Conservation (phyloP, 2,113 vertebrate species). For the Salvelinus sp. region DNA sequence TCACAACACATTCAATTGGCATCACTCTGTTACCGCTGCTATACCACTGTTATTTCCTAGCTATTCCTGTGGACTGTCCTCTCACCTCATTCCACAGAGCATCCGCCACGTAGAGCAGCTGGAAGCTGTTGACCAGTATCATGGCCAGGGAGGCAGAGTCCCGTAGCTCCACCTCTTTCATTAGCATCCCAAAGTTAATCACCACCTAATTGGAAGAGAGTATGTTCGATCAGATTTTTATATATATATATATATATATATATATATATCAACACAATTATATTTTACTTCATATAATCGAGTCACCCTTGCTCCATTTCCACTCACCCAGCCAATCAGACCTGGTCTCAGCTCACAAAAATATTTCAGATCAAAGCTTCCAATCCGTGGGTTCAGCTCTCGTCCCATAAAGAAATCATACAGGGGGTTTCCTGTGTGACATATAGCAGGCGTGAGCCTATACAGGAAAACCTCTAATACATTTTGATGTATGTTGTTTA, state of each 20-base stretch:
- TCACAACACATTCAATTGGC: neutral
- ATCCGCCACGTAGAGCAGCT: conserved; percentile 84
- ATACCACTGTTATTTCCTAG: neutral
- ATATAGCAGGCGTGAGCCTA: conserved; percentile 9
- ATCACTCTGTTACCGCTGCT: neutral
- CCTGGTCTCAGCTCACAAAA: conserved; percentile 90
- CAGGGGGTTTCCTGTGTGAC: conserved; percentile 76
- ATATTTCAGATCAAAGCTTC: conserved; percentile 86
- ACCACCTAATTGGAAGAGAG: conserved; percentile 71
- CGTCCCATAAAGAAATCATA: conserved; percentile 92
- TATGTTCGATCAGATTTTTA: neutral
- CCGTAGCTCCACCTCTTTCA: conserved; percentile 81
- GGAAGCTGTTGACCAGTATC: conserved; percentile 85
- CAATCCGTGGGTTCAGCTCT: conserved; percentile 86
- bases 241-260: neutral
- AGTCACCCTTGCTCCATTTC: neutral
- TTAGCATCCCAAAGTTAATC: conserved; percentile 83
- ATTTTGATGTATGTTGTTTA: too few species aligned
- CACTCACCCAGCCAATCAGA: conserved; percentile 89
- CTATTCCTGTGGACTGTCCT: neutral
- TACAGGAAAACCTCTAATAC: neutral
- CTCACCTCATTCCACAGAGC: conserved; percentile 86
- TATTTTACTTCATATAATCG: neutral
- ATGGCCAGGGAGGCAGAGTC: conserved; percentile 84
- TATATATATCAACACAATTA: neutral